phyloP scores from a whole-genome alignment of 1,140 invertebrate species.

The Neotoxoptera formosana region DNA sequence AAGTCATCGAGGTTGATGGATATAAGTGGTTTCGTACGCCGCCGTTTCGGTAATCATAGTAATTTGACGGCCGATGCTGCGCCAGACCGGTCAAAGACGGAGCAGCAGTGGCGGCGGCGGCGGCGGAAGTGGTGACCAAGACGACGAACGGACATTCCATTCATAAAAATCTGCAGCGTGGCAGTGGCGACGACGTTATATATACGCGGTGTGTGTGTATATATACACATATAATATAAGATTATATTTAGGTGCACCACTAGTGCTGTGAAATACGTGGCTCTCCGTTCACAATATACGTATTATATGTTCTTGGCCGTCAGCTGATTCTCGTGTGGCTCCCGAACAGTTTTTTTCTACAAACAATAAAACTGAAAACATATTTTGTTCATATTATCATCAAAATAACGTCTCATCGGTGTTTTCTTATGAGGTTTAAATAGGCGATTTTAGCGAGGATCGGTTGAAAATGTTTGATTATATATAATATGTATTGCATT shows the following conservation, averaged over 20 bases:
- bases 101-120: not conserved
- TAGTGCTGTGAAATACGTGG: not conserved
- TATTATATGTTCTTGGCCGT: not conserved
- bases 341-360: not conserved
- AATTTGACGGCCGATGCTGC: slow-evolving; percentile 52
- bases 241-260: not conserved
- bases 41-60: slow-evolving; percentile 55
- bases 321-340: not conserved
- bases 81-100: not conserved
- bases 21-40: slow-evolving; percentile 32
- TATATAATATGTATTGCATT: too few species aligned
- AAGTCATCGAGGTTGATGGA: slow-evolving; percentile 53
- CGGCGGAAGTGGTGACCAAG: slow-evolving; percentile 21
- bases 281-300: not conserved
- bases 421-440: too few species aligned
- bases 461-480: not conserved
- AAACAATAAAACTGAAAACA: not conserved
- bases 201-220: not conserved
- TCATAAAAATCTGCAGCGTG: slow-evolving; percentile 32
- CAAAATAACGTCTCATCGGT: too few species aligned
- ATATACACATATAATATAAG: not conserved
- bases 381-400: not conserved
- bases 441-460: not conserved
- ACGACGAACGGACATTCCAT: slow-evolving; percentile 46
- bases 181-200: not conserved